Base-by-base conservation (phyloP, 2,888 invertebrate species). In the Subacronicta megacephala region DNA sequence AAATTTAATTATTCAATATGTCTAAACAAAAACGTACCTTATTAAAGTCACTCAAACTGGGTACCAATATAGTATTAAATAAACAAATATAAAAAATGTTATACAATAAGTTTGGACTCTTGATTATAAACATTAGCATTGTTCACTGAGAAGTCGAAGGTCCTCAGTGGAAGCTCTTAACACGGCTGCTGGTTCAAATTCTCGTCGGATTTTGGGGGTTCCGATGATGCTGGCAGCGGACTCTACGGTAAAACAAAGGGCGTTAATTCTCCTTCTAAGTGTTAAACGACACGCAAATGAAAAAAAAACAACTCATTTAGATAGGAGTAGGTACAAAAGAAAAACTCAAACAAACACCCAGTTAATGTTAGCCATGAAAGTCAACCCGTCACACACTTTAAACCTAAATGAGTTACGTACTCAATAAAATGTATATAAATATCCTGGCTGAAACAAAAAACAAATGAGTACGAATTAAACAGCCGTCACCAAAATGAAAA, bases 131-230 rank as follows among this genome's bases (percentile, higher is more conserved):
- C 73, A 75, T 81, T 81, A 81, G 79, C 79, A 75, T 80, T 72
- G 66, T 74, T 66, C 61, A 58, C 70, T 71, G 70, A 80, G 69
- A 78, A 80, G 72, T 62, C 60, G 57, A 74, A 68, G 52, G 72
- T 61, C 71, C 52, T 64, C 70, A 64, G 57, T 49, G 37, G 41
- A 61, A 68, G 63, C 68, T 77, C 81, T 74, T 95, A 95, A 92
- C 92, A 95, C 85, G 95, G 95, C 83, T 96, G 95, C 83, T 96
- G 95, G 92, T 96, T 96, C 92, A 96, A 95, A 94, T 96, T 96
- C 88, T 96, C 96, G 87, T 97, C 97, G 78, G 96, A 95, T 81
- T 96, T 95, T 84, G 95, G 95, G 83, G 92, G 92, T 86, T 93
- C 95, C 86, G 90, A 89, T 80, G 89, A 88, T 78, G 94, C 94